Evolutionary conservation across 2,797 vertebrate genomes (phyloP).

Genomic region (Onychomys leucogaster): DNA sequence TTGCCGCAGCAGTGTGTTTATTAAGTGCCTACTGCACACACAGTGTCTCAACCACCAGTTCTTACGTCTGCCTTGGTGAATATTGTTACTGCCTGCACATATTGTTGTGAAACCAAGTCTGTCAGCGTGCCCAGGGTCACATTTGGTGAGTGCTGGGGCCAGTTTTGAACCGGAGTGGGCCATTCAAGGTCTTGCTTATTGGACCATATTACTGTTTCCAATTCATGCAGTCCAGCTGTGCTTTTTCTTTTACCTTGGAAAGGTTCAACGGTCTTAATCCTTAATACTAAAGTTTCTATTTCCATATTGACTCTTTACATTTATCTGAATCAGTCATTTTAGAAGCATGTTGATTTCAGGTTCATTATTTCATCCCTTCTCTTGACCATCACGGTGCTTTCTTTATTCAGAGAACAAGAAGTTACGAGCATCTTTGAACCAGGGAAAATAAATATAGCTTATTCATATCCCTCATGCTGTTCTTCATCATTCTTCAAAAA

Average conservation of each 20-base stretch:
- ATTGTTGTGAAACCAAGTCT: not conserved
- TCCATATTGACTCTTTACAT: not conserved
- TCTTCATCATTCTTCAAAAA: slow-evolving; percentile 42
- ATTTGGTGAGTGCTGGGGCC: not conserved
- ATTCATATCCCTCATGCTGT: not conserved
- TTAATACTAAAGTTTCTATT: slow-evolving; percentile 2
- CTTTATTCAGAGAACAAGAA: slow-evolving; percentile 44
- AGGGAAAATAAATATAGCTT: slow-evolving; percentile 30
- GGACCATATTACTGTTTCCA: not conserved
- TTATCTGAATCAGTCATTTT: slow-evolving; percentile 2
- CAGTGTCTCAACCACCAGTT: not conserved
- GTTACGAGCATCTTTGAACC: not conserved
- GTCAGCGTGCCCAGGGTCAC: not conserved
- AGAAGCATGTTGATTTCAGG: not conserved
- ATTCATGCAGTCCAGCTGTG: not conserved
- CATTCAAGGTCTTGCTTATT: not conserved
- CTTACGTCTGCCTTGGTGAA: not conserved
- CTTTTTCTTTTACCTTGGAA: slow-evolving; percentile 32
- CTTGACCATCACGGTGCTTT: slow-evolving; percentile 1
- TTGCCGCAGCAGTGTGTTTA: not conserved
- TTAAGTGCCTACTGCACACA: not conserved
- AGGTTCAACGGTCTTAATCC: not conserved
- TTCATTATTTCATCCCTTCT: not conserved
- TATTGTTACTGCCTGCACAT: not conserved
- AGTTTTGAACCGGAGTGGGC: not conserved